These are phyloP conservation scores for Anguilla obscura DNA, from an alignment of 2,797 vertebrate genomes.

Conservation along the genomic window DNA sequence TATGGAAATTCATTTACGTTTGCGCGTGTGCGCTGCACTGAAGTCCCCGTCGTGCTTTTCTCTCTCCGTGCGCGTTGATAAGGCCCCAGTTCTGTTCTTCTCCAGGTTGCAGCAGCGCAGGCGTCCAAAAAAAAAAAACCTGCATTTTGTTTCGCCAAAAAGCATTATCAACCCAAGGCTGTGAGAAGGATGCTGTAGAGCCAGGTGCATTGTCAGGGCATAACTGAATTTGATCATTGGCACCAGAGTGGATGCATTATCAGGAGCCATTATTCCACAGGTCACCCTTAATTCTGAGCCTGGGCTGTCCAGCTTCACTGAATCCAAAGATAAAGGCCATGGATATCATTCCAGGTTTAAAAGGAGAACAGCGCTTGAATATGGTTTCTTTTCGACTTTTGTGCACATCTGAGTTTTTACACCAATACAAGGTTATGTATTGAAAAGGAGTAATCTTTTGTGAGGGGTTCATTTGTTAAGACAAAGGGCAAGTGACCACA, in stretches of 20 bases:
- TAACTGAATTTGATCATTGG: neutral
- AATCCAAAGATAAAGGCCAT: neutral
- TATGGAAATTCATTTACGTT: constrained; percentile 24
- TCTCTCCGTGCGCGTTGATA: neutral
- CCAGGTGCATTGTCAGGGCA: neutral
- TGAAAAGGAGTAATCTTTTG: neutral
- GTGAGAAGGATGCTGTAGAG: neutral
- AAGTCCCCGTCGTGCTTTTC: neutral
- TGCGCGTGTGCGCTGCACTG: neutral
- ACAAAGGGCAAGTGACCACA: neutral
- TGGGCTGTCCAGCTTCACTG: neutral
- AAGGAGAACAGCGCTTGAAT: neutral
- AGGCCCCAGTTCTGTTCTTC: neutral
- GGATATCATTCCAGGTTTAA: neutral
- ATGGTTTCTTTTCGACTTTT: neutral
- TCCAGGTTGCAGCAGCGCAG: neutral
- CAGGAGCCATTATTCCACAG: neutral
- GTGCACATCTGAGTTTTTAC: neutral
- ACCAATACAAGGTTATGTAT: neutral
- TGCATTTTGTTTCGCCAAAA: neutral
- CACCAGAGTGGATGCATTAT: neutral
- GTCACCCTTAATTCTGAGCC: neutral
- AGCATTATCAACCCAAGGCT: neutral
- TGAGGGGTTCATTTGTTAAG: neutral
- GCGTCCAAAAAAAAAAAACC: neutral